Conservation (phyloP, 2,888 invertebrate species). For the Melanargia galathea region DNA sequence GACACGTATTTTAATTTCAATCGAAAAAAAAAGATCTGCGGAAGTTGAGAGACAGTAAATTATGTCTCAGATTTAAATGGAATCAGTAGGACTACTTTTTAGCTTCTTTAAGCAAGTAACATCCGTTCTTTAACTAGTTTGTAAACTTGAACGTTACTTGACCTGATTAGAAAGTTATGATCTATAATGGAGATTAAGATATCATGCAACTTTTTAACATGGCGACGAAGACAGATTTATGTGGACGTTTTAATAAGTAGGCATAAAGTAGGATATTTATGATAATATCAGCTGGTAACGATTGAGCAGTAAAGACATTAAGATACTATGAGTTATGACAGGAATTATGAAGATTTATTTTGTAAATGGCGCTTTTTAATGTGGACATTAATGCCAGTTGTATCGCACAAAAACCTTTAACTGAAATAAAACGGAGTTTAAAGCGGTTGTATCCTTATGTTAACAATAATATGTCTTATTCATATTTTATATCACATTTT, state of each 20-base stretch:
- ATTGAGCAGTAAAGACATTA: constrained; percentile 14
- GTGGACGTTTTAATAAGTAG: constrained; percentile 25
- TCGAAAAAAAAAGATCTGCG: constrained; percentile 22
- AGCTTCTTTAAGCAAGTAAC: constrained; percentile 47
- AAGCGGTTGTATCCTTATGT: neutral
- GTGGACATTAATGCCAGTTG: neutral
- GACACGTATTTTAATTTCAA: constrained; percentile 1
- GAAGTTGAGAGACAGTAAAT: constrained; percentile 33
- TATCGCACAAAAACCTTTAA: neutral
- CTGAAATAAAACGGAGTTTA: neutral
- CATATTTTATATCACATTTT: too few relatives aligned
- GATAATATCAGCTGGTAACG: constrained; percentile 18
- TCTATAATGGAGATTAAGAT: constrained; percentile 69
- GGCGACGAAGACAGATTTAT: constrained; percentile 35
- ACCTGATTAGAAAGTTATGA: constrained; percentile 74
- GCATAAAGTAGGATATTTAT: constrained; percentile 29
- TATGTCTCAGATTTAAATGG: constrained; percentile 33
- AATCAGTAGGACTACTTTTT: constrained; percentile 39
- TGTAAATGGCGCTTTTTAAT: neutral
- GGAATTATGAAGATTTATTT: constrained; percentile 13
- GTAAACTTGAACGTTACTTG: constrained; percentile 70
- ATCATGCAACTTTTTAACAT: constrained; percentile 49
- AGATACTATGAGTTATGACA: constrained; percentile 7
- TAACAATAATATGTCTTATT: too few relatives aligned
- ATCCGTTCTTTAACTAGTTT: constrained; percentile 68